Evolutionary conservation across 2,797 vertebrate genomes (phyloP), one percentile per base, ranked within the genome.

Genomic region (Myotis pilosus): DNA sequence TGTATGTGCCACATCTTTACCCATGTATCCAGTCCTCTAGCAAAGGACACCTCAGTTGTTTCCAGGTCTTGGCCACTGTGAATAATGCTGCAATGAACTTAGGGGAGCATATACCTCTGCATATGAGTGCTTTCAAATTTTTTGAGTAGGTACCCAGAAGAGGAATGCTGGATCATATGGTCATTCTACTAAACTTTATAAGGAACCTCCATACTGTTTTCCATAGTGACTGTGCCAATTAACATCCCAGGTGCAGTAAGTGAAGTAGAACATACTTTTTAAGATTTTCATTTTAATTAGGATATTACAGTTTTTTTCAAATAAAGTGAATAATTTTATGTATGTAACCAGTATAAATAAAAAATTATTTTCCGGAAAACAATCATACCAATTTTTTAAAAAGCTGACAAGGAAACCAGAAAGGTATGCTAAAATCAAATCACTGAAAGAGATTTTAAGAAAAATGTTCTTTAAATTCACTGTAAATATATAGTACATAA

Each of bases 331-430:
- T 91, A 76, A 88, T 85, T 84, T 30, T 47, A 30, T 53, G 10
- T 89, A 51, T 53, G 8, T 57, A 74, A n/a, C 38, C 2, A 30
- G 15, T 83, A 0, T 86, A 91, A 87, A 78, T 53, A 60, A 51
- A 51, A 82, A 81, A 8, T 86, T 85, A 78, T 78, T 82, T 82
- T 86, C 55, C 83, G 83, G 38, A 91, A 92, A 92, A 57, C 88
- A 68, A 78, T 86, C 9, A 30, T 62, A 36, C 13, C 10, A 53
- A 9, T 51, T 60, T 69, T 69, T 55, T 38, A 57, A 94, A 85
- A 82, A 62, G 3, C 44, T 38, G 89, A 78, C 4, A 62, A 72
- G 16, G 30, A 90, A 92, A 55, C 72, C 4, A 23, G 30, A 87
- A 93, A 74, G 33, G 1, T 79, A 15, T 36, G 15, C 36, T 87